Percentiles rank a stretch among this genome's conserved stretches.
These are phyloP conservation scores for Drosophila longiperda DNA, from an alignment of 2,888 invertebrate species.

Conservation along the genomic window DNA sequence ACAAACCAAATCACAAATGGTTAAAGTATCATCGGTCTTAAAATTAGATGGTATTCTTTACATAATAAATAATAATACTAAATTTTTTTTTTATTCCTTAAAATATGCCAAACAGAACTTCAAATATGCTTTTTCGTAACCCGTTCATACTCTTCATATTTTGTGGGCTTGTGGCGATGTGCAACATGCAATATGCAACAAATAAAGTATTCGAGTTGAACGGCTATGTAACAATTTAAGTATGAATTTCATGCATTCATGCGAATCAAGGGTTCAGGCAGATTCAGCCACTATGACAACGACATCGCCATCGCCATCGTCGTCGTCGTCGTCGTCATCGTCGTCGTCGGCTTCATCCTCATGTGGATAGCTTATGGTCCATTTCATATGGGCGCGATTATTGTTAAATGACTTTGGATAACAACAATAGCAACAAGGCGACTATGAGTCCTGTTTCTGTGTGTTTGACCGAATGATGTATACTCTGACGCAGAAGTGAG, in stretches of 20 bases:
- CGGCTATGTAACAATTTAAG: not conserved
- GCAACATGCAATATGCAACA: not conserved
- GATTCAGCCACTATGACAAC: conserved; percentile 10
- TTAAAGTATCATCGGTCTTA: not conserved
- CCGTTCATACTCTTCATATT: not conserved
- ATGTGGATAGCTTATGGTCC: conserved; percentile 43
- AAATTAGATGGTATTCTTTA: not conserved
- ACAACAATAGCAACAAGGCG: conserved; percentile 36
- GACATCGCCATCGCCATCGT: conserved; percentile 15
- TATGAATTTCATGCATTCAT: not conserved
- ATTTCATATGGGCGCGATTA: conserved; percentile 71
- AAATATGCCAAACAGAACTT: not conserved
- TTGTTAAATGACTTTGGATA: conserved; percentile 65
- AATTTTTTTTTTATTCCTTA: not conserved
- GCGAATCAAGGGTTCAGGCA: not conserved
- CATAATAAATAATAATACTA: not conserved
- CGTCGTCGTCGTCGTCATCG: conserved; percentile 6
- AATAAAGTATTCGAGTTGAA: not conserved
- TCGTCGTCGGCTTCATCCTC: conserved; percentile 9
- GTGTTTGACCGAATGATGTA: conserved; percentile 56
- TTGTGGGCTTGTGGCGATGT: not conserved
- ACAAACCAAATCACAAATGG: not conserved
- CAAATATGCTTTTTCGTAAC: not conserved
- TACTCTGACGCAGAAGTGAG: not conserved
- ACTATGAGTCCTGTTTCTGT: conserved; percentile 44